A percentile compares a stretch with the other conserved stretches of the same genome.
Evolutionary conservation across 2,888 invertebrate species (phyloP).

Genomic region (Trachelus troglodyta): DNA sequence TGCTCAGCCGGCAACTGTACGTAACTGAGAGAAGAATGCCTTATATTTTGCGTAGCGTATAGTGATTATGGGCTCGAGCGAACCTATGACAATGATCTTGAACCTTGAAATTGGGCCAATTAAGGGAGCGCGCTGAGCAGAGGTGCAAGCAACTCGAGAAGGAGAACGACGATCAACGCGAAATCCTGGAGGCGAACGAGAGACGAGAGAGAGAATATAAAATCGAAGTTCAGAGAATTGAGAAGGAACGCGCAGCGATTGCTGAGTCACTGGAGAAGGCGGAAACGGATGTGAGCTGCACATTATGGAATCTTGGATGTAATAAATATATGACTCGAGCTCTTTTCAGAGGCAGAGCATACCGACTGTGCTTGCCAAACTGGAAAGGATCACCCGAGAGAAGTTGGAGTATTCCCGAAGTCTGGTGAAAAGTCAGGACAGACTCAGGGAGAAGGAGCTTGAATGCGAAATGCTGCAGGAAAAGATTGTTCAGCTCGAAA

Average conservation of each 20-base stretch:
- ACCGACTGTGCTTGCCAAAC: slow-evolving; percentile 25
- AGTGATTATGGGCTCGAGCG: no score
- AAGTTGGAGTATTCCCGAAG: slow-evolving; percentile 29
- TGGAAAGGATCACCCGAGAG: slow-evolving; percentile 33
- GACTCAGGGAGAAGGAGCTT: slow-evolving; percentile 32
- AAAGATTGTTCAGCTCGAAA: slow-evolving; percentile 29
- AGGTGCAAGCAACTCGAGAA: slow-evolving; percentile 33
- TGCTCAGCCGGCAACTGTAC: slow-evolving; percentile 29
- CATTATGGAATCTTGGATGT: no score
- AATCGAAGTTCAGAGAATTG: slow-evolving; percentile 30
- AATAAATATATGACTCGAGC: no score
- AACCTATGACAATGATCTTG: not conserved
- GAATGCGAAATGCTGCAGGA: slow-evolving; percentile 34
- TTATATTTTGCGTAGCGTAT: not conserved
- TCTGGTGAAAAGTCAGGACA: slow-evolving; percentile 20
- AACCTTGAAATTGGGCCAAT: slow-evolving; percentile 4
- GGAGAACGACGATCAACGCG: slow-evolving; percentile 43
- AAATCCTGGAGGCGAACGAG: slow-evolving; percentile 29
- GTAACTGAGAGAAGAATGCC: slow-evolving; percentile 1
- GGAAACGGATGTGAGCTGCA: slow-evolving; percentile 30
- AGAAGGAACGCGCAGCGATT: slow-evolving; percentile 32
- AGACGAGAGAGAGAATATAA: slow-evolving; percentile 31
- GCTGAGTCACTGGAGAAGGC: slow-evolving; percentile 32
- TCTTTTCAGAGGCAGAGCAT: slow-evolving; percentile 32
- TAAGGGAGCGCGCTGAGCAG: slow-evolving; percentile 35